These are phyloP conservation scores for Diachasma alloeum DNA, from an alignment of 1,140 invertebrate species.

Conservation along the genomic window DNA sequence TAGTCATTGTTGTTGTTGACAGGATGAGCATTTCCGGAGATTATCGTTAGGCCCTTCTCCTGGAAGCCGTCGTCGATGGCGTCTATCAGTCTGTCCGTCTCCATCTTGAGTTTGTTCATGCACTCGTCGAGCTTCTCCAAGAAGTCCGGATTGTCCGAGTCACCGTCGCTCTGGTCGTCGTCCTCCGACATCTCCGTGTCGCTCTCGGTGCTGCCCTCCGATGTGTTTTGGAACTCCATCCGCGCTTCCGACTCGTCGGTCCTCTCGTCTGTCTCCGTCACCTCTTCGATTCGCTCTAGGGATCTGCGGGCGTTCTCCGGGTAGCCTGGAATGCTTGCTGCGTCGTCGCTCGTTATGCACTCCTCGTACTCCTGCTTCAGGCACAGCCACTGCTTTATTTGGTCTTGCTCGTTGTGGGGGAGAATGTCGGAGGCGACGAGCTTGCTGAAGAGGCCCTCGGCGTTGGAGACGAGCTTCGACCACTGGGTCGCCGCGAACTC, in stretches of 20 bases:
- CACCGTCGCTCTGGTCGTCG: slow-evolving; percentile 72
- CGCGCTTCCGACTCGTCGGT: slow-evolving; percentile 56
- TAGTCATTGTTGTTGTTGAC: slow-evolving; percentile 39
- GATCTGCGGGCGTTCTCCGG: slow-evolving; percentile 67
- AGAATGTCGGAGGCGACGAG: slow-evolving; percentile 69
- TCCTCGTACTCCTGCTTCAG: slow-evolving; percentile 87
- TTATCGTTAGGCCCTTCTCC: slow-evolving; percentile 40
- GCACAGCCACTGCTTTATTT: slow-evolving; percentile 85
- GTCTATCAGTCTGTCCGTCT: slow-evolving; percentile 73
- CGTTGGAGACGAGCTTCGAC: slow-evolving; percentile 83
- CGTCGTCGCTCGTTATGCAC: slow-evolving; percentile 74
- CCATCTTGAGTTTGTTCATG: slow-evolving; percentile 75
- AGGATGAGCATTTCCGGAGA: slow-evolving; percentile 36
- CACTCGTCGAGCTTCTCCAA: slow-evolving; percentile 74
- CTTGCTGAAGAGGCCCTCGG: slow-evolving; percentile 82
- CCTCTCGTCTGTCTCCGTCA: slow-evolving; percentile 65
- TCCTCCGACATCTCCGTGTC: slow-evolving; percentile 64
- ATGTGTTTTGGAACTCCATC: slow-evolving; percentile 45
- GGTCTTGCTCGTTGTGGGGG: slow-evolving; percentile 74
- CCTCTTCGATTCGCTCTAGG: slow-evolving; percentile 72
- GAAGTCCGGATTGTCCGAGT: slow-evolving; percentile 72
- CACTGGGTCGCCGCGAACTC: slow-evolving; percentile 84
- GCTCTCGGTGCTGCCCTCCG: slow-evolving; percentile 49
- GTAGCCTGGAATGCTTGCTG: slow-evolving; percentile 54
- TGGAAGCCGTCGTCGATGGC: slow-evolving; percentile 50